Conservation (phyloP, 2,113 vertebrate genomes). For the Nothoprocta perdicaria region DNA sequence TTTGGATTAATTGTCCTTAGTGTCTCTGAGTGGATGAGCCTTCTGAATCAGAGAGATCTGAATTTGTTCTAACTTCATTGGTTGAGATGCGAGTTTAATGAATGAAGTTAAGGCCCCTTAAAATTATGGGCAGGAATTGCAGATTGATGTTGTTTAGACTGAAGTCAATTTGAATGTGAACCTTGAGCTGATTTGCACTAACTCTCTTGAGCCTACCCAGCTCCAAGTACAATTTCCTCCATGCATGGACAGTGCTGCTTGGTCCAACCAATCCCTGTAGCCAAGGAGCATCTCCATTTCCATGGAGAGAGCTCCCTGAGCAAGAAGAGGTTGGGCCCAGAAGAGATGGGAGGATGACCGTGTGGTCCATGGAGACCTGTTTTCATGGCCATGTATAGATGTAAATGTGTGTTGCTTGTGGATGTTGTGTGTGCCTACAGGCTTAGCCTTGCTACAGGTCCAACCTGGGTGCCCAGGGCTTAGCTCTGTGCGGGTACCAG, state of each 20-base stretch:
- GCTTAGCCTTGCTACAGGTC: background rate
- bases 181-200: background rate
- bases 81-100: background rate
- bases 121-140: background rate
- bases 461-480: background rate
- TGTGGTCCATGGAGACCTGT: background rate
- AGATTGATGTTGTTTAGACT: background rate
- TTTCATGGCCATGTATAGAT: background rate
- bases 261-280: rapidly evolving
- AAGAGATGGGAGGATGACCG: background rate
- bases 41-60: background rate
- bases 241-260: background rate
- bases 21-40: background rate
- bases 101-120: background rate
- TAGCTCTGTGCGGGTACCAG: background rate
- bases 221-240: background rate
- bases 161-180: background rate
- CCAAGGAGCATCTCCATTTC: background rate
- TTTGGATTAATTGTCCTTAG: background rate
- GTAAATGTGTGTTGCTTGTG: background rate
- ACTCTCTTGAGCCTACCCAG: background rate
- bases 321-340: background rate
- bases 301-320: background rate
- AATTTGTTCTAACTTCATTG: background rate
- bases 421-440: background rate